Conservation (phyloP, 2,113 vertebrate species). For the Baryphthengus martii region DNA sequence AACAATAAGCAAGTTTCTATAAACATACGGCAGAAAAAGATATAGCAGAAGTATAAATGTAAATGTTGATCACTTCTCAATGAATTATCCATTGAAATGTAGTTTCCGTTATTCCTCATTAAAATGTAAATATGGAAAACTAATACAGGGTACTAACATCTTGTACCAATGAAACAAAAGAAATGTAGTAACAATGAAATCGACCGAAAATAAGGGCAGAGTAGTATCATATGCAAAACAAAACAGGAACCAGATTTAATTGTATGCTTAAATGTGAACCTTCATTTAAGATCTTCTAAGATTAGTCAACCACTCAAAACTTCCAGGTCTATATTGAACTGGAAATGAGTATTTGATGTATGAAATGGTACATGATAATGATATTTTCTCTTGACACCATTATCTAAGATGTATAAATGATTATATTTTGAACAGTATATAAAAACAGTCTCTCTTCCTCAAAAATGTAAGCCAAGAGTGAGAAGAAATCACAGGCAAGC, state of each 20-base stretch:
- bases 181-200: neutral
- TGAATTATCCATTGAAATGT: neutral
- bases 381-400: neutral
- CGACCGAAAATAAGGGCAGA: neutral
- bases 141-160: neutral
- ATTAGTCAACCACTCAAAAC: neutral
- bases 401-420: neutral
- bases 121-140: neutral
- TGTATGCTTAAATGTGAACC: neutral
- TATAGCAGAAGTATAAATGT: neutral
- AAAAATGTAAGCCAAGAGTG: neutral
- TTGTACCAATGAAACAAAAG: neutral
- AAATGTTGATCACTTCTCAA: neutral
- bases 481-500: neutral
- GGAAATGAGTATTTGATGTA: neutral
- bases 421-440: neutral
- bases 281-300: neutral
- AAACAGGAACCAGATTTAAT: neutral
- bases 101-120: neutral
- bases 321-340: neutral
- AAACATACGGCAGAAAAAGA: neutral
- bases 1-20: neutral
- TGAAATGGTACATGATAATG: neutral
- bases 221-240: neutral
- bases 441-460: neutral